Conservation (phyloP, 2,888 invertebrate genomes). For the Arge pagana region DNA sequence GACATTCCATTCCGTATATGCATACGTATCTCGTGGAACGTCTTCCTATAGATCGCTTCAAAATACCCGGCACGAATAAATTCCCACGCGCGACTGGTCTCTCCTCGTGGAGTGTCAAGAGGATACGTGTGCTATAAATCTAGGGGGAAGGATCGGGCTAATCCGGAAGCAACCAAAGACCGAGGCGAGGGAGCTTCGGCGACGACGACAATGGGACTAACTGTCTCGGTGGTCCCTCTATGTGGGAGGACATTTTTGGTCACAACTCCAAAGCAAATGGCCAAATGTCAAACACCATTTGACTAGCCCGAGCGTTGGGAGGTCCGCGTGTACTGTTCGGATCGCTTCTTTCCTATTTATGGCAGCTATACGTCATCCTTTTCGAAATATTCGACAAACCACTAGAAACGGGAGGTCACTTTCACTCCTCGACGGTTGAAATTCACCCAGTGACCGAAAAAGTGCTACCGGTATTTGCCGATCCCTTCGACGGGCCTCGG, state of each 20-base stretch:
- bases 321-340: constrained; percentile 43
- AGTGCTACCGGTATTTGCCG: no score
- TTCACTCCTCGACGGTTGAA: no score
- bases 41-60: not conserved
- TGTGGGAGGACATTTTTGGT: constrained; percentile 48
- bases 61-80: not conserved
- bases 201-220: constrained; percentile 26
- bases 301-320: constrained; percentile 35
- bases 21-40: not conserved
- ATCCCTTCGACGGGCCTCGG: no score
- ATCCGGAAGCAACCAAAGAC: constrained; percentile 22
- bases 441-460: no score
- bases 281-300: constrained; percentile 41
- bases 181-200: constrained; percentile 16
- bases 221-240: constrained; percentile 46
- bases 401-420: constrained; percentile 11
- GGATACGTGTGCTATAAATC: not conserved
- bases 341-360: constrained; percentile 37
- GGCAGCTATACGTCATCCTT: constrained; percentile 50
- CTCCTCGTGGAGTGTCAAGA: no score
- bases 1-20: constrained; percentile 17
- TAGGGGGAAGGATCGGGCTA: constrained; percentile 11
- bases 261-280: constrained; percentile 38
- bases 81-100: constrained; percentile 7
- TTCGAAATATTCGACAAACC: constrained; percentile 44